These are phyloP conservation scores for Nomada fucata DNA, from an alignment of 2,888 invertebrate species.

Conservation along the genomic window DNA sequence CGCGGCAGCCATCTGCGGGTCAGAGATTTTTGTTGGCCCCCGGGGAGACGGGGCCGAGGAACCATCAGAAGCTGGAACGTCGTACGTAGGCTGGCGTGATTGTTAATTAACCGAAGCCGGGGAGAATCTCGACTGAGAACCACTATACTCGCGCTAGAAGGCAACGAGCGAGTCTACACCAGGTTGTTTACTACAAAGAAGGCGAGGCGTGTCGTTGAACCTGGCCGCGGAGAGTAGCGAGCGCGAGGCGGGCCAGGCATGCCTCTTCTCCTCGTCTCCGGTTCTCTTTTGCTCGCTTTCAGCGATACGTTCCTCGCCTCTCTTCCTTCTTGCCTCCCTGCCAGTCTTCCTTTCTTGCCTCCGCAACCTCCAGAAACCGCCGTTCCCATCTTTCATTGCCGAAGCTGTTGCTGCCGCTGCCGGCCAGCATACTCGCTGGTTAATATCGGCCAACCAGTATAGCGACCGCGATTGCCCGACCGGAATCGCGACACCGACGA, in stretches of 20 bases:
- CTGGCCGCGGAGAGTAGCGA: constrained; percentile 76
- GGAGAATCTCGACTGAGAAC: constrained; percentile 71
- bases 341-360: constrained; percentile 50
- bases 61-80: constrained; percentile 4
- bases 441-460: constrained; percentile 61
- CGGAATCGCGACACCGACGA: constrained; percentile 11
- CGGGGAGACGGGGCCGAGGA: neutral
- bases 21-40: no score
- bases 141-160: constrained; percentile 75
- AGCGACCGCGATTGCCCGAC: constrained; percentile 44
- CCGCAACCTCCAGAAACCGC: constrained; percentile 57
- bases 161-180: constrained; percentile 78
- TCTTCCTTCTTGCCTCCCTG: constrained; percentile 41
- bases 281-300: constrained; percentile 70
- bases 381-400: constrained; percentile 64
- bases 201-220: constrained; percentile 83
- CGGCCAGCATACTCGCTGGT: constrained; percentile 51
- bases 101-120: constrained; percentile 49
- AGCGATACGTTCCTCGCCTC: constrained; percentile 66
- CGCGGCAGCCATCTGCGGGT: no score
- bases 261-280: constrained; percentile 70
- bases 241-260: constrained; percentile 75
- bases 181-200: constrained; percentile 83
- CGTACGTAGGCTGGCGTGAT: constrained; percentile 1
- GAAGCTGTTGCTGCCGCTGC: constrained; percentile 39